Conservation (phyloP, 1,140 invertebrate species). For the Microplitis mediator region DNA sequence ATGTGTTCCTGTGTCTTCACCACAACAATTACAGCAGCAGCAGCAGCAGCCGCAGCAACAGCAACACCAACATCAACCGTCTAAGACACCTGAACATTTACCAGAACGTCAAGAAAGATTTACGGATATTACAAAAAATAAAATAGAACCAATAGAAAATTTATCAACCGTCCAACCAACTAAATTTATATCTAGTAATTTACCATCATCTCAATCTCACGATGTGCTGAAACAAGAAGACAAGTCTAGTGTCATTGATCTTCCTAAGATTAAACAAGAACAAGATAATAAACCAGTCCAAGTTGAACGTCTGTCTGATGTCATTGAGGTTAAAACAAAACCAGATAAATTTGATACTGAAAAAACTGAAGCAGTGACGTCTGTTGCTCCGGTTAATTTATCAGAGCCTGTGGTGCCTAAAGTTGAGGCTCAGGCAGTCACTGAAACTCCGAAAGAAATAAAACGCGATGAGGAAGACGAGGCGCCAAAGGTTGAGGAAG, state of each 20-base stretch:
- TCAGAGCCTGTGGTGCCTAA: slow-evolving; percentile 37
- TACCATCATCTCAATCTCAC: not conserved
- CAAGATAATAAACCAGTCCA: slow-evolving; percentile 13
- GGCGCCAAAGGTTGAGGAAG: slow-evolving; percentile 37
- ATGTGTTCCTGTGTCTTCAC: not conserved
- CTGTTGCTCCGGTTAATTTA: slow-evolving; percentile 39
- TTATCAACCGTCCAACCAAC: not conserved
- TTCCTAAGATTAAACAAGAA: slow-evolving; percentile 25
- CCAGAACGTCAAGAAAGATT: slow-evolving; percentile 20
- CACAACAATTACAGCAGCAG: not conserved
- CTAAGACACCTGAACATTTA: no score
- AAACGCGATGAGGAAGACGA: slow-evolving; percentile 32
- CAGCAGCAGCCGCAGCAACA: not conserved
- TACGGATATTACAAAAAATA: not conserved
- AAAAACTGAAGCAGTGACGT: not conserved
- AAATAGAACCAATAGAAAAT: slow-evolving; percentile 2
- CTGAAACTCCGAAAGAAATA: slow-evolving; percentile 19
- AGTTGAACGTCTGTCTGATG: slow-evolving; percentile 1
- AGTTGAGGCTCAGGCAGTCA: slow-evolving; percentile 38
- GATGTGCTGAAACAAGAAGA: slow-evolving; percentile 24
- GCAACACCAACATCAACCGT: not conserved
- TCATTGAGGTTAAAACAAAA: slow-evolving; percentile 17
- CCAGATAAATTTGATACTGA: slow-evolving; percentile 22
- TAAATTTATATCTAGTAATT: not conserved
- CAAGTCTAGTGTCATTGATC: slow-evolving; percentile 15